Evolutionary conservation across 2,888 invertebrate genomes (phyloP).

Genomic region (Pristionchus exspectatus): DNA sequence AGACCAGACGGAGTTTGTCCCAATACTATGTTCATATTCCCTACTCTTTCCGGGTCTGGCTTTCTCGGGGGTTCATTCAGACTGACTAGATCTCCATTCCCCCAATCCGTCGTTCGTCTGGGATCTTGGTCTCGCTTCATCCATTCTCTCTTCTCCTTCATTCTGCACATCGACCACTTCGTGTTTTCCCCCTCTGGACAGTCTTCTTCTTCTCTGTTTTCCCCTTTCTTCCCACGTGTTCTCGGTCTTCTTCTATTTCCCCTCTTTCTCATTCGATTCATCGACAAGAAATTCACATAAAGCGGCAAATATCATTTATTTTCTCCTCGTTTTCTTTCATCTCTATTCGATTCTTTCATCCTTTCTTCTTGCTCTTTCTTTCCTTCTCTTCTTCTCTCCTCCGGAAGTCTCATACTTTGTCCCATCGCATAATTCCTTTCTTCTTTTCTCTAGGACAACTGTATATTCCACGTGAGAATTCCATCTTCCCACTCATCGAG

Average conservation of each 20-base stretch:
- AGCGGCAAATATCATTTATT: not conserved
- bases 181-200: conserved; percentile 27
- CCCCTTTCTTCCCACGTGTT: not conserved
- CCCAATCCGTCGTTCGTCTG: not conserved
- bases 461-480: conserved; percentile 12
- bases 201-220: not conserved
- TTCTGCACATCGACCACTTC: not conserved
- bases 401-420: conserved; percentile 39
- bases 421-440: conserved; percentile 29
- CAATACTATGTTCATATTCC: too few species aligned
- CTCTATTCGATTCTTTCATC: not conserved
- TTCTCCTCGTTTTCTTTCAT: conserved; percentile 35
- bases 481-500: not conserved
- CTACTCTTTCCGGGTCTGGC: too few species aligned
- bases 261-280: not conserved
- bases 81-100: not conserved
- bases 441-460: conserved; percentile 14
- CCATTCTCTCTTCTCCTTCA: not conserved
- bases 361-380: conserved; percentile 10
- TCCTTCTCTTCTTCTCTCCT: not conserved
- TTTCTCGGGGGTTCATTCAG: too few species aligned
- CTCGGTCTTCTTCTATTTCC: not conserved
- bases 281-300: not conserved
- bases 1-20: not conserved
- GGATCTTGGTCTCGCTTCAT: not conserved